Conservation (phyloP, 2,113 vertebrate genomes). For the Helogale parvula region DNA sequence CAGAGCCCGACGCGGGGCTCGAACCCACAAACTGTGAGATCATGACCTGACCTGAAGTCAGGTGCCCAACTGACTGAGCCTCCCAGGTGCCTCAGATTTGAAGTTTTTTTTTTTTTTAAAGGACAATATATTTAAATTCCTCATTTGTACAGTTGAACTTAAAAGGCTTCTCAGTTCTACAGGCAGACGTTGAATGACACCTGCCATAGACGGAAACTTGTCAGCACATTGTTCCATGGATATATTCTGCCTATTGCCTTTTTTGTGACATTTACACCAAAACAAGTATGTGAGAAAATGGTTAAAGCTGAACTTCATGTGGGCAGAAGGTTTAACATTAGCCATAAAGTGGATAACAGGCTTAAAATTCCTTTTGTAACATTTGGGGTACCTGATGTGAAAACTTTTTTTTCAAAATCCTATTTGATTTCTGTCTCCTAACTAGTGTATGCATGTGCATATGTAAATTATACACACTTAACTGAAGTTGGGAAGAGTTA, state of each 20-base stretch:
- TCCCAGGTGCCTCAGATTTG: too few relatives aligned
- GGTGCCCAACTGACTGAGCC: too few relatives aligned
- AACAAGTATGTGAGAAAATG: neutral
- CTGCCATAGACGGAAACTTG: neutral
- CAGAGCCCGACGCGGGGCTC: too few relatives aligned
- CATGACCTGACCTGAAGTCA: too few relatives aligned
- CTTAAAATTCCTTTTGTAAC: neutral
- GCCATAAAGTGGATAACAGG: neutral
- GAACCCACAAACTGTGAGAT: too few relatives aligned
- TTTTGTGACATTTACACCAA: neutral
- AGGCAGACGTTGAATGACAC: neutral
- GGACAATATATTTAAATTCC: neutral
- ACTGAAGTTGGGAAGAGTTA: neutral
- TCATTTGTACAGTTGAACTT: neutral
- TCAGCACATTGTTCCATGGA: neutral
- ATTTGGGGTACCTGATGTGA: neutral
- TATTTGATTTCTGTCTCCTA: neutral
- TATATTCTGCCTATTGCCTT: neutral
- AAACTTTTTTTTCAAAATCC: neutral
- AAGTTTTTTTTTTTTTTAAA: neutral
- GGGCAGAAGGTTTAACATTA: conserved; percentile 4
- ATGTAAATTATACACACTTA: neutral
- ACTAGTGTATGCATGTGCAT: neutral
- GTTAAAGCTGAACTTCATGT: neutral
- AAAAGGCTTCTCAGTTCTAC: neutral